Percentiles rank a stretch among this genome's conserved stretches.
phyloP scores from a whole-genome alignment of 2,888 invertebrate species.

The Lasioglossum oenotherae region DNA sequence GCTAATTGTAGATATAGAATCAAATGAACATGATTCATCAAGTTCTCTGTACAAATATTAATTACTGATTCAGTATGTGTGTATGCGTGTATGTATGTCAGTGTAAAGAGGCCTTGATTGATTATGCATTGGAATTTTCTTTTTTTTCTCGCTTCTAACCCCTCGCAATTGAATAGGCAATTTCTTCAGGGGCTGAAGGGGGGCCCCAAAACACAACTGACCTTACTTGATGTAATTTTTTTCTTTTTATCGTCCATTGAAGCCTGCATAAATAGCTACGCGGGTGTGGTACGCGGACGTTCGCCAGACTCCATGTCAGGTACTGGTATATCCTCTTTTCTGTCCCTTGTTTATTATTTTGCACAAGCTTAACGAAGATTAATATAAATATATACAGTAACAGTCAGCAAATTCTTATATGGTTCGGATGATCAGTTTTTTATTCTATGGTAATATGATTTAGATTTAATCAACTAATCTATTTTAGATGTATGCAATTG shows the following conservation, averaged over 20 bases:
- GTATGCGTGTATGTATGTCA: slow-evolving; percentile 64
- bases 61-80: slow-evolving; percentile 37
- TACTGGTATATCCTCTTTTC: slow-evolving; percentile 87
- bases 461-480: slow-evolving; percentile 13
- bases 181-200: slow-evolving; percentile 68
- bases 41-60: slow-evolving; percentile 20
- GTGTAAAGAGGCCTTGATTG: slow-evolving; percentile 66
- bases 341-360: slow-evolving; percentile 71
- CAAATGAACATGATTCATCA: slow-evolving; percentile 22
- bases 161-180: slow-evolving; percentile 63
- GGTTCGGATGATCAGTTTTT: slow-evolving; percentile 40
- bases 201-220: slow-evolving; percentile 70
- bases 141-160: slow-evolving; percentile 68
- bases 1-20: background rate
- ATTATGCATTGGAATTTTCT: slow-evolving; percentile 69
- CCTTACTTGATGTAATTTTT: slow-evolving; percentile 82
- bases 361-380: slow-evolving; percentile 42
- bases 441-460: background rate
- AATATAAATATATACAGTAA: slow-evolving; percentile 42
- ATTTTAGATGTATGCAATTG: slow-evolving; percentile 16
- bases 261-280: slow-evolving; percentile 90
- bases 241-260: slow-evolving; percentile 84
- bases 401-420: slow-evolving; percentile 38
- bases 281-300: slow-evolving; percentile 95
- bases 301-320: slow-evolving; percentile 94